These are phyloP conservation scores for Archaeoteleia sp. DNA, from an alignment of 2,888 invertebrate species.

Conservation along the genomic window DNA sequence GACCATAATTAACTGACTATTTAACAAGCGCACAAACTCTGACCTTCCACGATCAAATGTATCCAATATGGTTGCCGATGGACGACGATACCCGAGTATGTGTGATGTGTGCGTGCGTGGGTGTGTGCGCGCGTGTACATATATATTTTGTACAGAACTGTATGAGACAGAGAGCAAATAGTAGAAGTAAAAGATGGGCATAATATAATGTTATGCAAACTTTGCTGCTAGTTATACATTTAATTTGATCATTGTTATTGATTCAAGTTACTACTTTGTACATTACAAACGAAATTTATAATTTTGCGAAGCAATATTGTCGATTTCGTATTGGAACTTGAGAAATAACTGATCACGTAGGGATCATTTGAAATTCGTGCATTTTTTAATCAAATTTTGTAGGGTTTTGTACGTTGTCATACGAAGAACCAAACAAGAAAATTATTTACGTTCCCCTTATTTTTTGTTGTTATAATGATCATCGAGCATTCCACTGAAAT, in stretches of 20 bases:
- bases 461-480: neutral
- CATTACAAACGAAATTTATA: neutral
- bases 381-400: neutral
- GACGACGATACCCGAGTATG: neutral
- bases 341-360: neutral
- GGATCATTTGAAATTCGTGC: neutral
- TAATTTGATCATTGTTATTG: slow-evolving; percentile 5
- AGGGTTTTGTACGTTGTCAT: slow-evolving; percentile 8
- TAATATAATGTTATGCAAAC: slow-evolving; percentile 16
- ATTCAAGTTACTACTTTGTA: neutral
- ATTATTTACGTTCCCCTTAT: neutral
- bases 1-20: slow-evolving; percentile 6
- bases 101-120: slow-evolving; percentile 14
- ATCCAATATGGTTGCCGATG: no score
- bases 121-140: slow-evolving; percentile 24
- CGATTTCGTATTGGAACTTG: slow-evolving; percentile 12
- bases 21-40: slow-evolving; percentile 30
- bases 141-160: slow-evolving; percentile 45
- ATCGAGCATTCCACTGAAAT: slow-evolving; percentile 4
- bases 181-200: slow-evolving; percentile 15
- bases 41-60: slow-evolving; percentile 26
- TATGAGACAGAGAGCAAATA: slow-evolving; percentile 12
- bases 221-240: slow-evolving; percentile 14
- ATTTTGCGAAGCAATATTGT: neutral
- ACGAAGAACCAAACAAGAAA: slow-evolving; percentile 14